Evolutionary conservation across 1,140 invertebrate genomes (phyloP), one percentile per base, ranked within the genome.

Genomic region (Hyles euphorbiae): DNA sequence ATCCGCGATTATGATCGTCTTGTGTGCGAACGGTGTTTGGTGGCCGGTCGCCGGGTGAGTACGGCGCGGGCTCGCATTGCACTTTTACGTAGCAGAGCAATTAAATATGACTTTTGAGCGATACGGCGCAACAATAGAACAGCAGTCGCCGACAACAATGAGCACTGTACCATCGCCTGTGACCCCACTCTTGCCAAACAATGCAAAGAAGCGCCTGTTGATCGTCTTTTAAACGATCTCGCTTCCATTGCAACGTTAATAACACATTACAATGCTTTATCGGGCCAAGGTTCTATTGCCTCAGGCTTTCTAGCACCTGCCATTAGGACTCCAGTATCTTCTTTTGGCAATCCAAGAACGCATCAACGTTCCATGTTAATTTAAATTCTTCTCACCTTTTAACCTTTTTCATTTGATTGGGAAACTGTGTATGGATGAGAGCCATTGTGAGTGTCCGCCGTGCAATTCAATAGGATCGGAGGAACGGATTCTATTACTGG

Each of bases 211-310:
- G 78, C 70, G 58, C 72, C 65, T 65, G 65, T 70, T 84, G 78
- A 88, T 88, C 80, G 81, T 82, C 78, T 83, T 83, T 85, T 86
- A 88, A 88, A 83, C 74, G 81, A 80, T 88, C 74, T 83, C 73
- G 74, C 73, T 73, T 67, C 62, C 76, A 80, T 68, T 71, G 78
- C 67, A 78, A 78, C 68, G 68, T 69, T 79, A 78, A 81, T 82
- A 81, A 74, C 78, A 70, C 68, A 72, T 80, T 81, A 72, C 75
- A 72, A 77, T 73, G 74, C 61, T 74, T 77, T 74, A 78, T 79
- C 63, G 56, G 74, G 79, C 81, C 79, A 86, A 83, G 85, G 85
- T 79, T 63, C 48, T 46, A 44, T 86, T 86, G 69, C 84, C 59
- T 75, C 74, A 85, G 63, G 74, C 82, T 88, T 86, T 88, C 85